Base-by-base conservation (phyloP, 2,888 invertebrate genomes). In the Perithous albicinctus region DNA sequence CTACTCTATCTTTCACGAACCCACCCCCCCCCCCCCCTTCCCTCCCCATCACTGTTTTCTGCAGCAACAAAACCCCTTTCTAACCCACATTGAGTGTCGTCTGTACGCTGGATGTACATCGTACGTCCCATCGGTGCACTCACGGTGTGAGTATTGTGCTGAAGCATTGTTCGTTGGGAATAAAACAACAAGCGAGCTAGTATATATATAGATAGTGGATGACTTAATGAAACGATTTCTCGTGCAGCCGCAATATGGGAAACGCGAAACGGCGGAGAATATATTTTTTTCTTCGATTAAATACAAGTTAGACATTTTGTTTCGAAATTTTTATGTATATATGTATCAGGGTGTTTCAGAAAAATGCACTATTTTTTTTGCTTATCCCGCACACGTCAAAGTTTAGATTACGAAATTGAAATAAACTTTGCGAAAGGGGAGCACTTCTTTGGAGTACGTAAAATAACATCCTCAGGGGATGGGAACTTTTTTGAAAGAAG, bases 131-230 rank as follows among this genome's bases (percentile, higher is more conserved):
- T 64, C 20, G 41, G 20, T 35, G 56, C n/a, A 75, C 32, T 29
- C 43, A 32, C 59, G 59, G 15, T 41, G 46, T 29, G 46, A 48
- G 48, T 54, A 72, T 80, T 76, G 80, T 76, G 29, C 64, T 10
- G 7, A n/a, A 32, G 70, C 48, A 72, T 80, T 61, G 76, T 80
- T 64, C 32, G 32, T 51, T 54, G 77, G 63, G 77, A 69, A 81
- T 77, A 77, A 63, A 81, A 63, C 67, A 38, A 72, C 72, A 51
- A 63, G 66, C 72, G 66, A 6, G n/a, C 18, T n/a, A n/a, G 70
- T 66, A 75, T 35, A 64, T n/a, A n/a, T n/a, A n/a, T n/a, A n/a
- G n/a, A n/a, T 46, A 20, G 63, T 35, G 38, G 18, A n/a, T 18
- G 26, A 51, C 73, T 73, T 56, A 56, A 74, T 67, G 69, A 64